A percentile compares a stretch with the other conserved stretches of the same genome.
Evolutionary conservation across 2,888 invertebrate species (phyloP).

Genomic region (Temnothorax rugatulus): DNA sequence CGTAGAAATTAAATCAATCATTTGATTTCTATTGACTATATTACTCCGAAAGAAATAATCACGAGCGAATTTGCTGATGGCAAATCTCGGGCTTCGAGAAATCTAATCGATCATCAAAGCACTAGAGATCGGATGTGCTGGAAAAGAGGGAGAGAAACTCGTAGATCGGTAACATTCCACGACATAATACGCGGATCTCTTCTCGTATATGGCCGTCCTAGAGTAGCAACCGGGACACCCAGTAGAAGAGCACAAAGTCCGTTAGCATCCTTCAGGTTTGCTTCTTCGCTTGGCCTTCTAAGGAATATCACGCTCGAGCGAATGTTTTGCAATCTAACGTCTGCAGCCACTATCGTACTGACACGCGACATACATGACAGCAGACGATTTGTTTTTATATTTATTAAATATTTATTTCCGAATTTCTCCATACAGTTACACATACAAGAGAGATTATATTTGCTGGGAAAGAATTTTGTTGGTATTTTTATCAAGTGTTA

Average conservation of each 20-base stretch:
- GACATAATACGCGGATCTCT: constrained; percentile 69
- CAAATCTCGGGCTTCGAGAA: constrained; percentile 25
- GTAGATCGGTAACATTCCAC: constrained; percentile 76
- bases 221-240: constrained; percentile 56
- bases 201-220: constrained; percentile 76
- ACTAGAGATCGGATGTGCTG: constrained; percentile 49
- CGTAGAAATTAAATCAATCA: background rate
- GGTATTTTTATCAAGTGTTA: background rate
- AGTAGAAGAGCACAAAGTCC: constrained; percentile 69
- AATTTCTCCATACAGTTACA: background rate
- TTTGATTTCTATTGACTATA: background rate
- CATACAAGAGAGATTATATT: background rate
- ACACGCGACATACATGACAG: constrained; percentile 61
- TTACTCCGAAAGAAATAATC: constrained; percentile 26
- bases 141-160: constrained; percentile 44
- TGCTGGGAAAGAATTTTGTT: background rate
- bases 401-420: constrained; percentile 5
- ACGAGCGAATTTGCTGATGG: background rate
- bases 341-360: constrained; percentile 59
- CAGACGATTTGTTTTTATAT: constrained; percentile 16
- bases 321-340: constrained; percentile 64
- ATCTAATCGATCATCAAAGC: constrained; percentile 5
- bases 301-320: constrained; percentile 66
- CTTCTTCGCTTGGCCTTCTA: constrained; percentile 70
- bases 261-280: constrained; percentile 75